Evolutionary conservation across 2,113 vertebrate species (phyloP), one percentile per base, ranked within the genome.

Genomic region (Lepus americanus): DNA sequence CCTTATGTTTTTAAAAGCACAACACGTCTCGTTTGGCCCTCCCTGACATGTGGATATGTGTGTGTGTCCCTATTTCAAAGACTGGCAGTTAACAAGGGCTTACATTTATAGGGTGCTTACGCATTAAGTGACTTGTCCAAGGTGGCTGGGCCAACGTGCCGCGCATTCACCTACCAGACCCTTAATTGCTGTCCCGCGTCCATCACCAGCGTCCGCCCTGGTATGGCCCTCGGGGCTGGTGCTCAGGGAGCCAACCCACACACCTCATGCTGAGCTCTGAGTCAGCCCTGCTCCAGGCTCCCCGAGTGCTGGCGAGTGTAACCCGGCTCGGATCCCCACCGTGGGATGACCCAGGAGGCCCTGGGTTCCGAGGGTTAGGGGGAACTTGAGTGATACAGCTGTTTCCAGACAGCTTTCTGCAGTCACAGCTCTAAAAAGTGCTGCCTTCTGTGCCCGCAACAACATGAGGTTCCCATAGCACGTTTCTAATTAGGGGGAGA

Each of bases 341-440:
- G 51, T 39, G 51, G 53, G 22, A 44, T 25, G 19, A 9, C 17
- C 4, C 82, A 66, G 39, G 23, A 83, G 59, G 78, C 55, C n/a
- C 36, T 19, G 14, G 22, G 59, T 69, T 77, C 76, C 85, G 3
- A n/a, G 33, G 49, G 7, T n/a, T 11, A 36, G 78, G 59, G 84
- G 39, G 85, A 70, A 49, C 25, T 16, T 70, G 6, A 81, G 44
- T 44, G 33, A 53, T 51, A 22, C 1, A 55, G 55, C 19, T 59
- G 63, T 84, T 85, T 66, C 11, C n/a, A 87, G 78, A 95, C n/a
- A 86, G 69, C 49, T 77, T 87, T 88, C 66, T 84, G 17, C 19
- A 74, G 89, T 22, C 0, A 53, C 61, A 87, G 61, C 61, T 64
- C 70, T 39, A 55, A 53, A 44, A 90, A 87, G 13, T 89, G 77